phyloP scores from a whole-genome alignment of 2,888 invertebrate species.

The Lymantria monacha region DNA sequence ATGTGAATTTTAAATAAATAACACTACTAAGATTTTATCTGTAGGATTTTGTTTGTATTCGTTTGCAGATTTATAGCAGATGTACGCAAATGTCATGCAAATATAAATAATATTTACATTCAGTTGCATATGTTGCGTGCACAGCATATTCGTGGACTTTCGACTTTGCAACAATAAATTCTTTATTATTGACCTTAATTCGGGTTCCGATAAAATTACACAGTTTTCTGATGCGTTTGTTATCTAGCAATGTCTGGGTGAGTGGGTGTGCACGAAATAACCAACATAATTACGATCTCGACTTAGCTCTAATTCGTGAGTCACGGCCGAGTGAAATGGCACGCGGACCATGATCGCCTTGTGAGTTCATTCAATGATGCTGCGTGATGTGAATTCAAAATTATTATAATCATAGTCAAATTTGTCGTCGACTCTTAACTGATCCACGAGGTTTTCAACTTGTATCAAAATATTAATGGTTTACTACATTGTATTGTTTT shows the following conservation, averaged over 20 bases:
- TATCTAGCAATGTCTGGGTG: slow-evolving; percentile 47
- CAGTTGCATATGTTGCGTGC: slow-evolving; percentile 16
- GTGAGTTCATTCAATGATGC: slow-evolving; percentile 66
- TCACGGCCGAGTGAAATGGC: slow-evolving; percentile 76
- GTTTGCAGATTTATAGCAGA: slow-evolving; percentile 30
- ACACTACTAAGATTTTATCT: slow-evolving; percentile 11
- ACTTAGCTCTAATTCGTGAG: slow-evolving; percentile 78
- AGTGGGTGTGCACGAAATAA: slow-evolving; percentile 73
- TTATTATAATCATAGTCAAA: slow-evolving; percentile 48
- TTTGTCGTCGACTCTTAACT: slow-evolving; percentile 52
- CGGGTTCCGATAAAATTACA: slow-evolving; percentile 58
- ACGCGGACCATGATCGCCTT: slow-evolving; percentile 61
- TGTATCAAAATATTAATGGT: slow-evolving; percentile 48
- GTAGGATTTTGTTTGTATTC: slow-evolving; percentile 11
- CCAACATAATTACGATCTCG: slow-evolving; percentile 73
- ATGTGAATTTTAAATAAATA: slow-evolving; percentile 19
- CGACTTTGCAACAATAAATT: slow-evolving; percentile 22
- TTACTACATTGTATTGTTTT: slow-evolving; percentile 32
- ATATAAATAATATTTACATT: slow-evolving; percentile 20
- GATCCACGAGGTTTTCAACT: slow-evolving; percentile 58
- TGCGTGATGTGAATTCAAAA: slow-evolving; percentile 69
- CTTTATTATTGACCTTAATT: slow-evolving; percentile 61
- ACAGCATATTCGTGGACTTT: slow-evolving; percentile 27
- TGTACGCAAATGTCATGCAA: slow-evolving; percentile 21
- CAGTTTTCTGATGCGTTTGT: slow-evolving; percentile 54